phyloP scores from a whole-genome alignment of 2,113 vertebrate species.

The Pterocles gutturalis region DNA sequence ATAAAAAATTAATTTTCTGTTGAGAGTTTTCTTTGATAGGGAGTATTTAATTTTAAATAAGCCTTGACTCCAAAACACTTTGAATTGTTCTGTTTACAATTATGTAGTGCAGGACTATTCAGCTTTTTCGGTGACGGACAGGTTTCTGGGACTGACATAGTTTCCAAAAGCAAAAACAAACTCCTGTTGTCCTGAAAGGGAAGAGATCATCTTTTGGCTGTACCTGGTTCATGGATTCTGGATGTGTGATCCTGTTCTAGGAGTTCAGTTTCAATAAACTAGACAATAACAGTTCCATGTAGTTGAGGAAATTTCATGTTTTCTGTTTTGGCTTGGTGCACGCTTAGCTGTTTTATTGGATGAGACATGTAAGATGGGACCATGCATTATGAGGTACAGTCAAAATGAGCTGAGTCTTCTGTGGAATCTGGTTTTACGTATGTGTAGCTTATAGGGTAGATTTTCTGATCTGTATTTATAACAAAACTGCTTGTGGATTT shows the following conservation, averaged over 20 bases:
- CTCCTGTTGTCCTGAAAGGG: neutral
- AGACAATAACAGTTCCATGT: neutral
- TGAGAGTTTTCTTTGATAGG: neutral
- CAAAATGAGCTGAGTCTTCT: neutral
- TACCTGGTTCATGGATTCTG: neutral
- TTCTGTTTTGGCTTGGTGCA: neutral
- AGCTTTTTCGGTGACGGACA: neutral
- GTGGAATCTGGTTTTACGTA: neutral
- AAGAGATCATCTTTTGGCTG: neutral
- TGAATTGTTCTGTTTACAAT: neutral
- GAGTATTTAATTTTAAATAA: neutral
- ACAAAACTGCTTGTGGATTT: slow-evolving; percentile 25
- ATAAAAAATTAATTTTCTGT: neutral
- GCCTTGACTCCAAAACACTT: neutral
- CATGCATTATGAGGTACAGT: neutral
- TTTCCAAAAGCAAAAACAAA: neutral
- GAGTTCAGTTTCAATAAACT: neutral
- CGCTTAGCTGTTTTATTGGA: neutral
- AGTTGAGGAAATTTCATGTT: neutral
- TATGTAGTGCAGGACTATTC: neutral
- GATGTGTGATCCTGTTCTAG: neutral
- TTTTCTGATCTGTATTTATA: neutral
- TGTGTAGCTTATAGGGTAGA: neutral
- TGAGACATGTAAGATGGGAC: neutral
- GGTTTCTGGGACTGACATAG: neutral